Evolutionary conservation across 2,113 vertebrate genomes (phyloP).

Genomic region (Rhinopomastus cyanomelas): DNA sequence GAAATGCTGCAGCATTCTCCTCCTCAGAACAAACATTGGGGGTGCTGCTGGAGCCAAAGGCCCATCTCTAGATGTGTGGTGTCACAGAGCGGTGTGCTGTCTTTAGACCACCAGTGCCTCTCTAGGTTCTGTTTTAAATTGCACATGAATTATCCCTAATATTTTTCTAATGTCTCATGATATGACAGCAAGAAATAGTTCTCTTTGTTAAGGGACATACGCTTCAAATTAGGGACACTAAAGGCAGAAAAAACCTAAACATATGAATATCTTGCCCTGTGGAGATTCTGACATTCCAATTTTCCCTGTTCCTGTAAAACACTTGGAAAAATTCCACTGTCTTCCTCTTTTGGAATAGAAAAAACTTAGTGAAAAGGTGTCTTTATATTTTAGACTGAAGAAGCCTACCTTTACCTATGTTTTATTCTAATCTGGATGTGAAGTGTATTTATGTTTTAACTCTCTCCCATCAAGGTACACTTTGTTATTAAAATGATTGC

Average conservation of each 20-base stretch:
- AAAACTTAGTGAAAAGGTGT: background rate
- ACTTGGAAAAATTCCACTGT: background rate
- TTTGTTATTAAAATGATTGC: background rate
- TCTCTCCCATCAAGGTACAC: background rate
- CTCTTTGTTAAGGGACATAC: background rate
- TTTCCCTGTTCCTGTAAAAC: background rate
- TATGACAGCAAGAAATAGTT: slow-evolving; percentile 18
- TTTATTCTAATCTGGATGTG: background rate
- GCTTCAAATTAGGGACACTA: slow-evolving; percentile 7
- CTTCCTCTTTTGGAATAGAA: background rate
- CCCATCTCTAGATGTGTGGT: background rate
- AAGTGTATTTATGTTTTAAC: background rate
- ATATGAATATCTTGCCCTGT: background rate
- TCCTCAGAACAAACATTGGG: rapidly evolving
- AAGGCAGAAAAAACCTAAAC: background rate
- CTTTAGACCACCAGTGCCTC: background rate
- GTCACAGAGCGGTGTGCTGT: background rate
- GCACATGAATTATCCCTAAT: background rate
- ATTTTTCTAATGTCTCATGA: background rate
- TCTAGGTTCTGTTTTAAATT: slow-evolving; percentile 8
- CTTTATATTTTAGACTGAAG: background rate
- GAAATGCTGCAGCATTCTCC: background rate
- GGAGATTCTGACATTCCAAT: background rate
- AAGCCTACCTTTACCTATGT: background rate
- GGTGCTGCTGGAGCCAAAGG: background rate